Percentiles rank a stretch among this genome's conserved stretches.
phyloP scores from a whole-genome alignment of 37 sponge, comb jelly and placozoan species.

The Beroe ovata region DNA sequence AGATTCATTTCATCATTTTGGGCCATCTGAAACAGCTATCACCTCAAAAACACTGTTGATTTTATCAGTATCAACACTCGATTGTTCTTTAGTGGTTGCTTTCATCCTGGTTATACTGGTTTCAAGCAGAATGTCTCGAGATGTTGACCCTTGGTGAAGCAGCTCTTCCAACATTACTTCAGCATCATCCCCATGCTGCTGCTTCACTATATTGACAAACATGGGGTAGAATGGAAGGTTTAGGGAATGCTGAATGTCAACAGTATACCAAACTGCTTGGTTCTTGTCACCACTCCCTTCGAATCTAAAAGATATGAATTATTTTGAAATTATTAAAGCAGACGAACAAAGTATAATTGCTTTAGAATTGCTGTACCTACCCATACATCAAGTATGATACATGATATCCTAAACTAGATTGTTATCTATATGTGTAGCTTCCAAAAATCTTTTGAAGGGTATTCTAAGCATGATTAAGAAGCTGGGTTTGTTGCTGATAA shows the following conservation, averaged over 20 bases:
- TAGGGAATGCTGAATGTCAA: slow-evolving; percentile 5
- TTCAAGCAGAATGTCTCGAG: slow-evolving; percentile 26
- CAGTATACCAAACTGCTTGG: slow-evolving; percentile 27
- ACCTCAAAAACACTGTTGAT: slow-evolving; percentile 47
- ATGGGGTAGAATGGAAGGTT: slow-evolving; percentile 60
- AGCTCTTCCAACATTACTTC: slow-evolving; percentile 37
- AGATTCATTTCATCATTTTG: too few relatives aligned
- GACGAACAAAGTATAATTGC: too few relatives aligned
- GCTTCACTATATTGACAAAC: slow-evolving; percentile 52
- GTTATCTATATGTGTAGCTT: too few relatives aligned
- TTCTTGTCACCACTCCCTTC: slow-evolving; percentile 34
- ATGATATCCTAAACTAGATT: too few relatives aligned
- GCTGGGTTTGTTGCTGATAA: too few relatives aligned
- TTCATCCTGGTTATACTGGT: slow-evolving; percentile 1
- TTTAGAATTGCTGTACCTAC: too few relatives aligned
- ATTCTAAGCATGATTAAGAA: too few relatives aligned
- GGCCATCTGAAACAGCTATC: too few relatives aligned
- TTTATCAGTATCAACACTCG: slow-evolving; percentile 4
- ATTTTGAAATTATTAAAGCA: too few relatives aligned
- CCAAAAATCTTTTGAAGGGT: too few relatives aligned
- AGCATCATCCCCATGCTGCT: slow-evolving; percentile 38
- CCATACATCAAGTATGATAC: too few relatives aligned
- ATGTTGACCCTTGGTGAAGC: slow-evolving; percentile 30
- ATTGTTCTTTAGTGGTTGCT: background rate
- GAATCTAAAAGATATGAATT: slow-evolving; percentile 3